Base-by-base conservation (phyloP, 2,888 invertebrate genomes). In the Steromphala cineraria region DNA sequence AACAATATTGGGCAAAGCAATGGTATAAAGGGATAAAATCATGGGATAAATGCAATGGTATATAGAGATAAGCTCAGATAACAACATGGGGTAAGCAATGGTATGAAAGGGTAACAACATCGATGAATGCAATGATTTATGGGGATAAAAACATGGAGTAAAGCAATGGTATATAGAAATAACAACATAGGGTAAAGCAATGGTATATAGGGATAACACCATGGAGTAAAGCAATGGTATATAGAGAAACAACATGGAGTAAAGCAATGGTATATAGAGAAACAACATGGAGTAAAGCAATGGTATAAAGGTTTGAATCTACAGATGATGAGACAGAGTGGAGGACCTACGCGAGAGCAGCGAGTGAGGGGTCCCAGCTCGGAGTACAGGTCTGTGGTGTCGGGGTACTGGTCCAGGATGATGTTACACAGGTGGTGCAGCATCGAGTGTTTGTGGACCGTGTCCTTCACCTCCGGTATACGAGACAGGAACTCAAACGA, bases 381-480 rank as follows among this genome's bases (percentile, higher is more conserved):
- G 75, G 98, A 98, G 94, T 99, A 99, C 86, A 99, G 96, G 95
- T 99, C 99, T 21, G 97, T 96, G 55, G 97, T 97, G 88, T 98
- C 98, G 0, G 98, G 97, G 94, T 97, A 98, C 93, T 98, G 97
- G 92, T 99, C 98, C 95, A 98, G 97, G 84, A 99, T 98, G 95
- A 99, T 98, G 94, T 97, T 97, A 93, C 99, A 99, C 86, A 99
- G 95, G 94, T 99, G 99, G 94, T 99, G 98, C 83, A 99, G 95
- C 83, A 99, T 94, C 7, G 99, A 98, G 94, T 99, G 99, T 94
- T 99, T 99, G 94, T 99, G 98, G 56, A 99, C 98, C 0, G 99
- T 99, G 94, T 99, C 99, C 94, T 99, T 98, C 67, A 99, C 98
- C 95, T 99, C 98, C 91, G 98, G 98, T 17, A 95, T 94, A 95